Percentiles rank a stretch among this genome's conserved stretches.
phyloP scores from a whole-genome alignment of 2,888 invertebrate species.

The Portevinia maculata region DNA sequence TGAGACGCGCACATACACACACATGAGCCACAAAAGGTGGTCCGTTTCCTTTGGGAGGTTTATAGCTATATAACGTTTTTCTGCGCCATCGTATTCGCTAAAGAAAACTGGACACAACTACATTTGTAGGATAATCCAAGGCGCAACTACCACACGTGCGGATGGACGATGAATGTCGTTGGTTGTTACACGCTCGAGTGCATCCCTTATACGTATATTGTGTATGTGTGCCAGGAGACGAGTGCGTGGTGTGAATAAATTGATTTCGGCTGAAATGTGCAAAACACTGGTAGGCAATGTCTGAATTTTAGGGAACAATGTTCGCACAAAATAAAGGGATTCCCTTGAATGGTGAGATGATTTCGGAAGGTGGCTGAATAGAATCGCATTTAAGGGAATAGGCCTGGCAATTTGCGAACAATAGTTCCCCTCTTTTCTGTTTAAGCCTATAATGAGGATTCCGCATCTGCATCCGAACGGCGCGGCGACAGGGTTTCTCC shows the following conservation, averaged over 20 bases:
- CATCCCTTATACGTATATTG: conserved; percentile 21
- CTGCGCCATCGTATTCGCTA: conserved; percentile 39
- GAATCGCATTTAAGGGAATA: too few relatives aligned
- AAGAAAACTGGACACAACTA: neutral
- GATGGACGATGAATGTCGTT: conserved; percentile 6
- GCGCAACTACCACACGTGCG: neutral
- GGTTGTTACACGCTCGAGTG: conserved; percentile 12
- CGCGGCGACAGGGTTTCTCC: too few relatives aligned
- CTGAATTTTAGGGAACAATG: neutral
- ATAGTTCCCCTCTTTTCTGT: too few relatives aligned
- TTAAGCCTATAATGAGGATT: too few relatives aligned
- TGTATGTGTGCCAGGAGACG: neutral
- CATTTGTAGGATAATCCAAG: neutral
- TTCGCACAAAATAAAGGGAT: too few relatives aligned
- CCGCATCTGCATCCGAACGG: too few relatives aligned
- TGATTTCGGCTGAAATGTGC: neutral
- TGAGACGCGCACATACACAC: neutral
- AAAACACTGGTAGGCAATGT: too few relatives aligned
- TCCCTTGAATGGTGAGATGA: too few relatives aligned
- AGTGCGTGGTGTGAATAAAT: neutral
- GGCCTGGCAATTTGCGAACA: too few relatives aligned
- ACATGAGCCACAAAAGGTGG: conserved; percentile 8
- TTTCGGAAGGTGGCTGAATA: too few relatives aligned
- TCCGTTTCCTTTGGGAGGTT: neutral
- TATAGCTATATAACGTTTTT: neutral